These are phyloP conservation scores for Scartelaos histophorus DNA, from an alignment of 2,113 vertebrate species.

Conservation along the genomic window DNA sequence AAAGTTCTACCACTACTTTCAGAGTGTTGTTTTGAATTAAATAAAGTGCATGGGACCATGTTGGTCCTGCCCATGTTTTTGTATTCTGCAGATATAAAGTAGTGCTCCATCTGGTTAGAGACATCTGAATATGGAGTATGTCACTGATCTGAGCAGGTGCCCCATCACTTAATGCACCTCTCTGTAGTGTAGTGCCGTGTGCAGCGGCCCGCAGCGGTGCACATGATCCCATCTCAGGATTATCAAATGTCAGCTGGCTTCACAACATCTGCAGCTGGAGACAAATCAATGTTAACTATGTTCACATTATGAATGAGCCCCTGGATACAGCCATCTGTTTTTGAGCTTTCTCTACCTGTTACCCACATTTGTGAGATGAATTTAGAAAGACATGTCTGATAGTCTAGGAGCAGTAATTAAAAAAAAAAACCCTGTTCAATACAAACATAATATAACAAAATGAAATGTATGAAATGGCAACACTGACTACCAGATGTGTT, in stretches of 20 bases:
- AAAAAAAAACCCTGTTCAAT: not conserved
- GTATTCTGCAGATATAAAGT: slow-evolving; percentile 23
- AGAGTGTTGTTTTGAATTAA: slow-evolving; percentile 4
- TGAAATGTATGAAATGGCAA: no score
- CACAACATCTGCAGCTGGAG: slow-evolving; percentile 40
- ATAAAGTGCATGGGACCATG: not conserved
- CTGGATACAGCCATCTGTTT: slow-evolving; percentile 28
- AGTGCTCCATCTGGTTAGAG: slow-evolving; percentile 47
- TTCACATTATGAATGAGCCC: slow-evolving; percentile 33
- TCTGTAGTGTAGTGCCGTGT: slow-evolving; percentile 13
- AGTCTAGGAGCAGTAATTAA: not conserved
- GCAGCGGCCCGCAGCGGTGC: slow-evolving; percentile 18
- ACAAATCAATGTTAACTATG: slow-evolving; percentile 59
- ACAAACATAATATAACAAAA: not conserved
- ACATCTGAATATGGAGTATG: slow-evolving; percentile 56
- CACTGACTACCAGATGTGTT: no score
- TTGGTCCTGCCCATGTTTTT: slow-evolving; percentile 1
- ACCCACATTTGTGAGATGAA: slow-evolving; percentile 18
- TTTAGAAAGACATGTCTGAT: slow-evolving; percentile 43
- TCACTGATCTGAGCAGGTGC: slow-evolving; percentile 54
- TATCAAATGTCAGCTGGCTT: slow-evolving; percentile 63
- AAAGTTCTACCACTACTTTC: not conserved
- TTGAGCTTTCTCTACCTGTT: slow-evolving; percentile 17
- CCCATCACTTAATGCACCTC: slow-evolving; percentile 54
- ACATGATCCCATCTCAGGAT: slow-evolving; percentile 39